phyloP scores from a whole-genome alignment of 2,113 vertebrate genomes.

The Vicugna pacos region DNA sequence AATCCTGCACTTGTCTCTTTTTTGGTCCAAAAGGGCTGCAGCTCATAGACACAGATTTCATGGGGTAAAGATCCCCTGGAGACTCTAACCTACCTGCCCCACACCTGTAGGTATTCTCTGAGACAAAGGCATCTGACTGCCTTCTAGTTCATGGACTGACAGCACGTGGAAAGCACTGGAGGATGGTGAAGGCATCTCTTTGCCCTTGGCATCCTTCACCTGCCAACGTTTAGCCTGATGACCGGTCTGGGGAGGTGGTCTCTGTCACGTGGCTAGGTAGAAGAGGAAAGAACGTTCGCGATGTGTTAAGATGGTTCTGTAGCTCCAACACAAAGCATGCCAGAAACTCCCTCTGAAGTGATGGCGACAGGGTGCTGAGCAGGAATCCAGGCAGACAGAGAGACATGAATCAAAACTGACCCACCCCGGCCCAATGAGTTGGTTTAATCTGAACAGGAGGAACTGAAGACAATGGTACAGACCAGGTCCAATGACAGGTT shows the following conservation, averaged over 20 bases:
- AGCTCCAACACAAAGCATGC: neutral
- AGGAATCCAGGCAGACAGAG: neutral
- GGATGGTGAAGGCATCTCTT: neutral
- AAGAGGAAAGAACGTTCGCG: neutral
- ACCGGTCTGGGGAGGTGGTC: neutral
- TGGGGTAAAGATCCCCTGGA: neutral
- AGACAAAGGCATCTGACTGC: neutral
- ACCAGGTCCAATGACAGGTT: neutral
- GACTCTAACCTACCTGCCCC: neutral
- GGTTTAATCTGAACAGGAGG: neutral
- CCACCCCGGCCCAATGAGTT: neutral
- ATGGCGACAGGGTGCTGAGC: neutral
- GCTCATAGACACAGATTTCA: neutral
- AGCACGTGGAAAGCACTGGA: neutral
- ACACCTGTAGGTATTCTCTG: neutral
- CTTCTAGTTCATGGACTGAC: neutral
- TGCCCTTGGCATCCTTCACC: neutral
- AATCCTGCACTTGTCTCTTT: neutral
- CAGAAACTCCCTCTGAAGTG: neutral
- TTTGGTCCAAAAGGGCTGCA: neutral
- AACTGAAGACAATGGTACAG: neutral
- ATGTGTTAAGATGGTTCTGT: neutral
- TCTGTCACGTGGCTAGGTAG: neutral
- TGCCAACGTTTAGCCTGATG: neutral
- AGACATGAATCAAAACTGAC: neutral